These are phyloP conservation scores for Salvelinus namaycush DNA, from an alignment of 2,113 vertebrate genomes.

Conservation along the genomic window DNA sequence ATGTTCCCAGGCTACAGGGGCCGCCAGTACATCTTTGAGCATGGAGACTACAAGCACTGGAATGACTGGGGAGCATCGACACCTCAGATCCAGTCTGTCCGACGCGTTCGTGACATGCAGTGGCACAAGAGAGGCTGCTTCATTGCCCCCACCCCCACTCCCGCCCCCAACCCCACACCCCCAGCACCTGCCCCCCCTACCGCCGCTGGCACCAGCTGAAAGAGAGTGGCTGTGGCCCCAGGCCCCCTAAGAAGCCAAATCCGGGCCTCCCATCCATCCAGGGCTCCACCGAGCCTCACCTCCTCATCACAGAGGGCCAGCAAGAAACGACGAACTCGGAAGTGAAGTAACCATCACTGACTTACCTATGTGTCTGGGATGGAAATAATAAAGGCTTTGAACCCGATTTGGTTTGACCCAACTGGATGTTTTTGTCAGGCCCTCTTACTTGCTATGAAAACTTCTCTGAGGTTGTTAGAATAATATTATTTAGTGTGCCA, in stretches of 20 bases:
- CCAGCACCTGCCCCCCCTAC: slow-evolving; percentile 40
- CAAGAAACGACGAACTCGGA: slow-evolving; percentile 35
- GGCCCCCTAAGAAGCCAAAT: slow-evolving; percentile 19
- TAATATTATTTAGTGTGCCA: no score
- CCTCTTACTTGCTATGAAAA: not conserved
- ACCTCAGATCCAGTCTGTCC: slow-evolving; percentile 88
- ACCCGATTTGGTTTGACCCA: slow-evolving; percentile 38
- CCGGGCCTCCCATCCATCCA: slow-evolving; percentile 29
- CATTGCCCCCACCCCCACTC: slow-evolving; percentile 69
- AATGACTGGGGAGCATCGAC: slow-evolving; percentile 88
- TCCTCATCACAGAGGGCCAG: slow-evolving; percentile 14
- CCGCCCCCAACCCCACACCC: slow-evolving; percentile 53
- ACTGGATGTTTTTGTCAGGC: slow-evolving; percentile 10
- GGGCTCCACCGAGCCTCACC: slow-evolving; percentile 18
- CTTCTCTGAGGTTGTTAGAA: no score
- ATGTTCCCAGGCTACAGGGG: slow-evolving; percentile 90
- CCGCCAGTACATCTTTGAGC: slow-evolving; percentile 87
- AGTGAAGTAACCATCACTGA: slow-evolving; percentile 36
- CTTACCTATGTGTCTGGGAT: slow-evolving; percentile 50
- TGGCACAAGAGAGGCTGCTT: slow-evolving; percentile 84
- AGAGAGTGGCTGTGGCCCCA: slow-evolving; percentile 14
- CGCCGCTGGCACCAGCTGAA: slow-evolving; percentile 50
- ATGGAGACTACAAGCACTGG: slow-evolving; percentile 90
- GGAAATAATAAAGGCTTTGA: slow-evolving; percentile 68
- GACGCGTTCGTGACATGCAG: slow-evolving; percentile 88